Percentiles rank a stretch among this genome's conserved stretches.
Evolutionary conservation across 2,888 invertebrate genomes (phyloP).

Genomic region (Dolomedes plantarius): DNA sequence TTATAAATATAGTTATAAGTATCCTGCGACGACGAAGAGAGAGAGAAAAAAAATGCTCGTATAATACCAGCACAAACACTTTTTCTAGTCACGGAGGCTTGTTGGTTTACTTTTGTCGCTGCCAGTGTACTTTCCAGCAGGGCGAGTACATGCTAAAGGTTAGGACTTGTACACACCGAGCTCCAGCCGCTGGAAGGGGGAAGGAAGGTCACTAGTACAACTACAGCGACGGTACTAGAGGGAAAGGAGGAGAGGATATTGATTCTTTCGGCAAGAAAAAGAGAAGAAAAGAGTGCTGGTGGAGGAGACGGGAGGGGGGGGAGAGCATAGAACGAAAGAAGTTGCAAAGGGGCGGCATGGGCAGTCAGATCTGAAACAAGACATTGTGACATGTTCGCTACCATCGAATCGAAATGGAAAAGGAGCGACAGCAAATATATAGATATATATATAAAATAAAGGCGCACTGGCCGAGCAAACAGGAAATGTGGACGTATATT

Average conservation of each 20-base stretch:
- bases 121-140: constrained; percentile 31
- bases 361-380: constrained; percentile 66
- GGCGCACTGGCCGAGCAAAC: constrained; percentile 63
- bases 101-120: constrained; percentile 61
- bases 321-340: constrained; percentile 6
- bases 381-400: constrained; percentile 67
- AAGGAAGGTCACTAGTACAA: constrained; percentile 19
- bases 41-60: not conserved
- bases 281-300: constrained; percentile 4
- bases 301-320: not conserved
- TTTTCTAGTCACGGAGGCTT: constrained; percentile 23
- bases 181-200: not conserved
- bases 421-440: not conserved
- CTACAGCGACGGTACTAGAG: constrained; percentile 23
- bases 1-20: constrained; percentile 3
- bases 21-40: not conserved
- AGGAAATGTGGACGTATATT: constrained; percentile 69
- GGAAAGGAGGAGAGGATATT: constrained; percentile 40
- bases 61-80: constrained; percentile 47
- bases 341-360: constrained; percentile 18
- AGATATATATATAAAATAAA: constrained; percentile 64
- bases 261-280: constrained; percentile 32
- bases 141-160: constrained; percentile 46
- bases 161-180: constrained; percentile 45
- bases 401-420: constrained; percentile 46